Conservation (phyloP, 1,140 invertebrate genomes). For the Cherax destructor region DNA sequence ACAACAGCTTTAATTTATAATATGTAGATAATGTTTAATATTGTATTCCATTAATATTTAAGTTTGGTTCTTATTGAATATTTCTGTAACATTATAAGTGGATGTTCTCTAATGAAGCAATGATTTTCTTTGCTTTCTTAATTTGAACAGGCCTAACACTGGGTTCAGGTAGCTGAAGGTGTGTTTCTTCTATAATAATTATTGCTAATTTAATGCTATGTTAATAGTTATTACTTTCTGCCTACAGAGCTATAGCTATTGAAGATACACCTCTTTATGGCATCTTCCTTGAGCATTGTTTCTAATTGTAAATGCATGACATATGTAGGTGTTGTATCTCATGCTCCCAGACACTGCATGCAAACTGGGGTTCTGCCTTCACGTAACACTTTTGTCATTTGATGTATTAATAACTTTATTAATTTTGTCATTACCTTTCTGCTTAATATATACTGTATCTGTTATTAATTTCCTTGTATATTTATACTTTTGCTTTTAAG, state of each 20-base stretch:
- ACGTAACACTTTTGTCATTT: background rate
- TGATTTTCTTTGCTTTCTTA: background rate
- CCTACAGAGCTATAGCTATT: background rate
- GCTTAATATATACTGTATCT: background rate
- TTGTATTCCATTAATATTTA: background rate
- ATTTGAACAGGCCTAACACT: conserved; percentile 12
- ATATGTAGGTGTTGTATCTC: background rate
- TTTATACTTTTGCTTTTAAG: background rate
- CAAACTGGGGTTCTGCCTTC: background rate
- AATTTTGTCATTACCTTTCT: background rate
- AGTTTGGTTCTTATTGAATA: background rate
- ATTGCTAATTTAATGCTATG: background rate
- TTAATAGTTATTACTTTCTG: background rate
- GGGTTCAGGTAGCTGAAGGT: background rate
- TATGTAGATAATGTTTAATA: background rate
- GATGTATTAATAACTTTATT: background rate
- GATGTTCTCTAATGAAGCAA: background rate
- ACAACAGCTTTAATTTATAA: background rate
- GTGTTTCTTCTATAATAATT: background rate
- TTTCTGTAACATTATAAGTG: background rate
- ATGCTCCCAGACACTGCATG: background rate
- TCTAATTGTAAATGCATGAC: background rate
- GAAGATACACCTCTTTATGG: background rate
- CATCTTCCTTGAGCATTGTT: background rate
- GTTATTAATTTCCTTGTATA: background rate